Conservation (phyloP, 53 echinoderm and acorn worm species). For the Apostichopus leukothele region DNA sequence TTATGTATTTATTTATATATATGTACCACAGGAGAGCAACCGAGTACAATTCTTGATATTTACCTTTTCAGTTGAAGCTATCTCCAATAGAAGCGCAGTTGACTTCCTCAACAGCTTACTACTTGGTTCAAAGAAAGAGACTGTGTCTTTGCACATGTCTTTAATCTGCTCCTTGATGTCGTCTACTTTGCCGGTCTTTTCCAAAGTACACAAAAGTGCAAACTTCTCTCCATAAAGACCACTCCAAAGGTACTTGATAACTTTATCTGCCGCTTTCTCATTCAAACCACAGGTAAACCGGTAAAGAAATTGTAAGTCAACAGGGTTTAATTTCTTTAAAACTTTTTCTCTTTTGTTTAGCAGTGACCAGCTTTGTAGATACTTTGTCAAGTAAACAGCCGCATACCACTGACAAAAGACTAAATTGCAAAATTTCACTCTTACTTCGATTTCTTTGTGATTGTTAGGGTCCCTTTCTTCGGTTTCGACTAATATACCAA, state of each 20-base stretch:
- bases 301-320: slow-evolving; percentile 10
- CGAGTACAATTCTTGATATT: not conserved
- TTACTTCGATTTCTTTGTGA: not conserved
- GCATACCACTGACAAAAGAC: slow-evolving; percentile 10
- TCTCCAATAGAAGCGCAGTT: not conserved
- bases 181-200: not conserved
- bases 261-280: slow-evolving; percentile 3
- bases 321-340: not conserved
- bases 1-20: no score
- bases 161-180: not conserved
- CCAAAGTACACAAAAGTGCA: slow-evolving; percentile 1
- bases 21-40: no score
- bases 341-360: not conserved
- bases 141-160: not conserved
- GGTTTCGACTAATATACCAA: slow-evolving; percentile 6
- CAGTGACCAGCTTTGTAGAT: not conserved
- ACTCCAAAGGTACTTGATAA: not conserved
- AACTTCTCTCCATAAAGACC: not conserved
- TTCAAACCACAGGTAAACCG: slow-evolving; percentile 11
- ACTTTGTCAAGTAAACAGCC: not conserved
- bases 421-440: not conserved
- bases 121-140: not conserved
- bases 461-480: no score
- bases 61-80: not conserved
- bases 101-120: not conserved